Base-by-base conservation (phyloP, 2,797 vertebrate genomes). In the Borostomias antarcticus region DNA sequence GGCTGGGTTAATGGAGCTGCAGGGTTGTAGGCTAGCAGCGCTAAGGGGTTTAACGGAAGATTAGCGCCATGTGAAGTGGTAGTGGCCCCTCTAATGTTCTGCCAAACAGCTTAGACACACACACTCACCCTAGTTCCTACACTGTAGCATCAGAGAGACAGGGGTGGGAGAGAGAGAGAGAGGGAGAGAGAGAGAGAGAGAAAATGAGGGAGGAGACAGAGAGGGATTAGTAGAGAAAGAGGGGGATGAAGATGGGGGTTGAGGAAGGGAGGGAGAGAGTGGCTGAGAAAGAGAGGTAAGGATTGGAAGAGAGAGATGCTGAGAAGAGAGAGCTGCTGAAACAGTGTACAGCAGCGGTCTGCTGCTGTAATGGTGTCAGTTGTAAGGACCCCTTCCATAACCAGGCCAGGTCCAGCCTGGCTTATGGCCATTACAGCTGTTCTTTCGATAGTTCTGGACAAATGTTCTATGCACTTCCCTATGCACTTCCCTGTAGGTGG, bases 41-140 rank as follows among this genome's bases (percentile, higher is more conserved):
- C n/a, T n/a, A n/a, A 73, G 73, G 82, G 90, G 89, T 86, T 89
- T 84, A 86, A 74, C 58, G 70, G 73, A 75, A 89, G 79, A 88
- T 89, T 88, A 85, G 79, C 51, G 37, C 73, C 70, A 81, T 83
- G 76, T 88, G 81, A 83, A 83, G 87, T 74, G 70, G 74, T 69
- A 73, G 45, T 75, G 80, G 66, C 75, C 79, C 50, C 73, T 80
- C 76, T 84, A 79, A 87, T 87, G 82, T 81, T 75, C 78, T 77
- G 82, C 79, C 85, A 86, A 71, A 79, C 75, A 82, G 82, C 75
- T 85, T 85, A 74, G 62, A 80, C 56, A 32, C 72, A 68, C 70
- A 62, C 66, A 79, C 75, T 68, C 53, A 75, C 71, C 66, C 56
- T 43, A 58, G 67, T n/a, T 76, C 66, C 68, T 71, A 64, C 58